These are phyloP conservation scores for Endomychus coccineus DNA, from an alignment of 2,888 invertebrate genomes.

Conservation along the genomic window DNA sequence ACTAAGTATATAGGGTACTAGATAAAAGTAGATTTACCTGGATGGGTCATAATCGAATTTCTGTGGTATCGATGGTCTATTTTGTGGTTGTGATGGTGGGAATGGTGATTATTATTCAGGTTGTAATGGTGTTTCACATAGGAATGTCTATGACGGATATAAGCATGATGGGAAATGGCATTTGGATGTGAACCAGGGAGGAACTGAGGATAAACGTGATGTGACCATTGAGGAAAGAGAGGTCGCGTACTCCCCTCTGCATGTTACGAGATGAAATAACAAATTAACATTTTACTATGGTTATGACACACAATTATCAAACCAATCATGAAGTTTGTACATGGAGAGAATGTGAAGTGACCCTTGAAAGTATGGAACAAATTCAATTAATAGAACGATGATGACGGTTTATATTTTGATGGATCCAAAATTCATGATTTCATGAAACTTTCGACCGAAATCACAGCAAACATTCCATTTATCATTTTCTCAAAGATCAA, in stretches of 20 bases:
- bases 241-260: constrained; percentile 61
- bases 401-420: too few relatives aligned
- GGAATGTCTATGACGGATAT: constrained; percentile 44
- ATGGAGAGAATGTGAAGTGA: too few relatives aligned
- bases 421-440: too few relatives aligned
- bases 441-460: too few relatives aligned
- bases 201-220: constrained; percentile 91
- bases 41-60: constrained; percentile 52
- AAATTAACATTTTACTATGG: too few relatives aligned
- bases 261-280: too few relatives aligned
- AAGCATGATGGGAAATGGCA: constrained; percentile 50
- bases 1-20: background rate
- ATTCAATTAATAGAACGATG: too few relatives aligned
- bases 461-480: too few relatives aligned
- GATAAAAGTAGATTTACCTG: constrained; percentile 53
- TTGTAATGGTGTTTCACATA: constrained; percentile 50
- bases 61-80: constrained; percentile 54
- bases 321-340: too few relatives aligned
- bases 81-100: constrained; percentile 52
- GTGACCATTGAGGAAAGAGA: constrained; percentile 90
- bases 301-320: too few relatives aligned
- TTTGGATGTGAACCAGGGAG: constrained; percentile 83
- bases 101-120: constrained; percentile 54
- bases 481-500: too few relatives aligned
- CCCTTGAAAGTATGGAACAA: too few relatives aligned